Evolutionary conservation across 2,113 vertebrate genomes (phyloP).

Genomic region (Austrofundulus limnaeus): DNA sequence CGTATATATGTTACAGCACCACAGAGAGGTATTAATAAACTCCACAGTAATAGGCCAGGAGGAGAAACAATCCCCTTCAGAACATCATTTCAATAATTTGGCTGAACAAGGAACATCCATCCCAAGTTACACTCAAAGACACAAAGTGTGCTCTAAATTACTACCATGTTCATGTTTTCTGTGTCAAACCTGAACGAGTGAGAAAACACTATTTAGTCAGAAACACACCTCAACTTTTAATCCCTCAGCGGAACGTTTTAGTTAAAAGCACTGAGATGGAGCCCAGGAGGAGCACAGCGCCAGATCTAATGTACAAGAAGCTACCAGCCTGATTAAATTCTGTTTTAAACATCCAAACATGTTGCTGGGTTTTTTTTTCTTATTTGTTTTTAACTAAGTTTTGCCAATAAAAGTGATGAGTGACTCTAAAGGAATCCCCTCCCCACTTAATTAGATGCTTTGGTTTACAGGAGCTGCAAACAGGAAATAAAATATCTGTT

Average conservation of each 20-base stretch:
- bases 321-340: slow-evolving; percentile 36
- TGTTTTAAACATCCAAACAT: slow-evolving; percentile 48
- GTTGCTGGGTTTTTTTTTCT: slow-evolving; percentile 27
- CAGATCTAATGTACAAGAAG: slow-evolving; percentile 33
- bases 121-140: slow-evolving; percentile 12
- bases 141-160: slow-evolving; percentile 11
- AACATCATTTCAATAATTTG: slow-evolving; percentile 6
- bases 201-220: slow-evolving; percentile 13
- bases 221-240: slow-evolving; percentile 38
- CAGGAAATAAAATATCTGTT: slow-evolving; percentile 35
- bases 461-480: slow-evolving; percentile 8
- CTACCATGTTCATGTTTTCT: slow-evolving; percentile 3
- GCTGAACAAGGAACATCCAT: not conserved
- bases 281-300: slow-evolving; percentile 28
- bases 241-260: slow-evolving; percentile 27
- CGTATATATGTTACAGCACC: too few relatives aligned
- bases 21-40: slow-evolving; percentile 47
- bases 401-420: slow-evolving; percentile 40
- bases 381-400: slow-evolving; percentile 1
- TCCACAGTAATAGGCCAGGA: slow-evolving; percentile 42
- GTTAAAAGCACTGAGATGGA: slow-evolving; percentile 41
- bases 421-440: slow-evolving; percentile 1
- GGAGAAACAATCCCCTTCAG: slow-evolving; percentile 29
- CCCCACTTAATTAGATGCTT: slow-evolving; percentile 44
- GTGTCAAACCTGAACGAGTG: slow-evolving; percentile 3